Base-by-base conservation (phyloP, 2,113 vertebrate genomes). In the Gnathonemus longibarbis region DNA sequence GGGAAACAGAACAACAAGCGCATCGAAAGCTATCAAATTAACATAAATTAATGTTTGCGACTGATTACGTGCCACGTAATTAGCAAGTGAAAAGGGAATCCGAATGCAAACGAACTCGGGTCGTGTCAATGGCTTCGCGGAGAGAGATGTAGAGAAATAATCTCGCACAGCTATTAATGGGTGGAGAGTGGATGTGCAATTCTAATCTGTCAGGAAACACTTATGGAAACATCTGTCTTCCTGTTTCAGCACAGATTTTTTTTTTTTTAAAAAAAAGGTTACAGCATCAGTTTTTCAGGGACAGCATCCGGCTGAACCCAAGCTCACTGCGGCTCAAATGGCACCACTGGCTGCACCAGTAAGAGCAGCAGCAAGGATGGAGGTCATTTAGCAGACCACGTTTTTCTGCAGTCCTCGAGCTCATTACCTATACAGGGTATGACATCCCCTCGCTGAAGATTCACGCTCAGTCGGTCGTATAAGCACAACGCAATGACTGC, bases 11-110 rank as follows among this genome's bases (percentile, higher is more conserved):
- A 88, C 17, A 9, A n/a, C 8, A 17, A 21, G 10, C 56, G 24
- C 24, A 50, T 24, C 35, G 21, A 88, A 66, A 21, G 52, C 56
- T n/a, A 62, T 88, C 19, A 88, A 62, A 88, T 62, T 58, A 66
- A 3, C 87, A 88, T 88, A 62, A 88, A 88, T 88, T 62, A 24
- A 45, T 62, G 49, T 58, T 42, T 58, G 88, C 5, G 94, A 94
- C 93, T 94, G 94, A 94, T 93, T 94, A 91, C 53, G 85, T 93
- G 94, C 94, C 95, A 95, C 88, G 15, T 94, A 89, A 93, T 94
- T 95, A 94, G 93, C 95, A 93, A 94, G 94, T 93, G 93, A 95
- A 95, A 93, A 93, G 94, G 93, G 94, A 91, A 94, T 95, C 95
- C 94, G 92, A 94, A 95, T 95, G 92, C 94, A 92, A 95, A 95